Evolutionary conservation across 2,888 invertebrate genomes (phyloP).

Genomic region (Cryptosula pallasiana): DNA sequence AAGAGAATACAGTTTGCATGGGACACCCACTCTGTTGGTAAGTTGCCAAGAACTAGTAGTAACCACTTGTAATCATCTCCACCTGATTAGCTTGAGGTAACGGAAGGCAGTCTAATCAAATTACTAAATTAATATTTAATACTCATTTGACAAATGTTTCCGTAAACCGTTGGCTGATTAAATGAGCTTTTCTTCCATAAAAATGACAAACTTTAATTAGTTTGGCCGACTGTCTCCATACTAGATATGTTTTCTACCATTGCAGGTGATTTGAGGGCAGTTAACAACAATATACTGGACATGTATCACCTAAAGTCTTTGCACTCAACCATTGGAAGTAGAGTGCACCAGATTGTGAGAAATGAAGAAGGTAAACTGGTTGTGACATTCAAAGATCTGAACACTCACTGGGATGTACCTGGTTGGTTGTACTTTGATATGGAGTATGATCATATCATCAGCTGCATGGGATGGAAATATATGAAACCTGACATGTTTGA

Average conservation of each 20-base stretch:
- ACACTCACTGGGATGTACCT: slow-evolving; percentile 16
- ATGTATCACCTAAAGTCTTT: slow-evolving; percentile 27
- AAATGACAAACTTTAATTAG: no score
- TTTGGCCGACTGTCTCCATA: no score
- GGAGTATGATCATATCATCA: slow-evolving; percentile 26
- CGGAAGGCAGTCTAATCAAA: no score
- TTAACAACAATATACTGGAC: slow-evolving; percentile 25
- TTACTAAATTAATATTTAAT: no score
- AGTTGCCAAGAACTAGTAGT: background rate
- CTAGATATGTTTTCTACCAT: no score
- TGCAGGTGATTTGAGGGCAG: slow-evolving; percentile 21
- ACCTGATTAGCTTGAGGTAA: no score
- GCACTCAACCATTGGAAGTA: background rate
- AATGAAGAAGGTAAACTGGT: slow-evolving; percentile 1
- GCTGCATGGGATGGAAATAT: slow-evolving; percentile 21
- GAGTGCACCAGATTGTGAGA: slow-evolving; percentile 19
- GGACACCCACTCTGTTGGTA: slow-evolving; percentile 26
- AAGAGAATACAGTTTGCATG: slow-evolving; percentile 20
- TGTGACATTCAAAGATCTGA: slow-evolving; percentile 12
- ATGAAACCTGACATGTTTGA: slow-evolving; percentile 20
- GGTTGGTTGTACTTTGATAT: slow-evolving; percentile 20
- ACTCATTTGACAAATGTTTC: no score
- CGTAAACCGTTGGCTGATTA: no score
- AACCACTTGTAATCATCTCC: no score
- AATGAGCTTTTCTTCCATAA: no score